A percentile compares a stretch with the other conserved stretches of the same genome.
phyloP scores from a whole-genome alignment of 2,113 vertebrate species.

The Rhinolophus ferrumequinum region DNA sequence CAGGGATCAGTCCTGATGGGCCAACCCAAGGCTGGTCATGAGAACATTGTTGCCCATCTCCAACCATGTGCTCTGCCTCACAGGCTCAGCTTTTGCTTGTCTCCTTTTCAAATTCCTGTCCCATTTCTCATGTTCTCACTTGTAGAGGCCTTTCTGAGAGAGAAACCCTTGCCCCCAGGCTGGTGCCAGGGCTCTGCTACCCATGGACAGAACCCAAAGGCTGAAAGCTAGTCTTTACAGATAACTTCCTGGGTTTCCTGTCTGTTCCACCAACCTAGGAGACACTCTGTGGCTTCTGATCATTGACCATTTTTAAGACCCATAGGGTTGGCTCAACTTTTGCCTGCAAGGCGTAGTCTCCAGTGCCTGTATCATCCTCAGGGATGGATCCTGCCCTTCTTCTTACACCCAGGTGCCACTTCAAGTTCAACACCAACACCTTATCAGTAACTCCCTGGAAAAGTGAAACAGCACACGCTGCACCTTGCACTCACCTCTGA shows the following conservation, averaged over 20 bases:
- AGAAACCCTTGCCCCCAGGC: not conserved
- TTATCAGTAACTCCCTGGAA: not conserved
- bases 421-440: not conserved
- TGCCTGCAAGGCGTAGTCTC: not conserved
- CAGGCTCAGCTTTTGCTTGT: not conserved
- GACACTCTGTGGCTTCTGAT: not conserved
- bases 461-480: not conserved
- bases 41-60: not conserved
- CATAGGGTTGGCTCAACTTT: not conserved
- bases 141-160: not conserved
- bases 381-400: not conserved
- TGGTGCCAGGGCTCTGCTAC: not conserved
- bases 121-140: not conserved
- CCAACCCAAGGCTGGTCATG: not conserved
- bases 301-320: not conserved
- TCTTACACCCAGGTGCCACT: not conserved
- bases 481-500: not conserved
- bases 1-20: not conserved
- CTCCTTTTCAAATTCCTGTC: not conserved
- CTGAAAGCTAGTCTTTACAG: not conserved
- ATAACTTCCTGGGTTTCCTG: not conserved
- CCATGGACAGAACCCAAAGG: not conserved
- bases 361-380: not conserved
- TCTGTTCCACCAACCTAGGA: not conserved
- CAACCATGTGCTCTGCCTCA: not conserved